phyloP scores from a whole-genome alignment of 2,113 vertebrate genomes.

The Eurystomus gularis region DNA sequence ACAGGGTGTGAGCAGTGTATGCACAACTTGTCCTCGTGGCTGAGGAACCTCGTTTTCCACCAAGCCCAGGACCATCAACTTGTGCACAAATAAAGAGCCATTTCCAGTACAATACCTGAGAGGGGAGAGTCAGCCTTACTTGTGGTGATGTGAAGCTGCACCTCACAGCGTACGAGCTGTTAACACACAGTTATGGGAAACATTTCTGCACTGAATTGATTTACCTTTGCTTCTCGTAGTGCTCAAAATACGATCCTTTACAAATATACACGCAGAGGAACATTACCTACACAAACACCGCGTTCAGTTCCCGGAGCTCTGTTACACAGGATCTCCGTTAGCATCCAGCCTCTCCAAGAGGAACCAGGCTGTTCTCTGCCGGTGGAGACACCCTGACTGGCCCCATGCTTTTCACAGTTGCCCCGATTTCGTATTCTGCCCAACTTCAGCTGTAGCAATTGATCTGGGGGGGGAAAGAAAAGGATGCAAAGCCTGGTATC shows the following conservation, averaged over 20 bases:
- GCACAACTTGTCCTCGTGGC: not conserved
- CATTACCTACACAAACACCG: not conserved
- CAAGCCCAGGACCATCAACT: not conserved
- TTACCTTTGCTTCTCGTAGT: not conserved
- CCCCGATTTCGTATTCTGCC: not conserved
- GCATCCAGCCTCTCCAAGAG: not conserved
- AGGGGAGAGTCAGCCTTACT: not conserved
- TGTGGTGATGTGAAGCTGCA: not conserved
- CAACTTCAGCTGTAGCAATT: not conserved
- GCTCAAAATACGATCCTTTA: not conserved
- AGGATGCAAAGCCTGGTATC: not conserved
- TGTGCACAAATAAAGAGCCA: rapidly evolving
- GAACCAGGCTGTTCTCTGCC: too few species aligned
- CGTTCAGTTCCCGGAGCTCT: not conserved
- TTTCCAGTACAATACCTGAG: not conserved
- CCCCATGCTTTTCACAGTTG: not conserved
- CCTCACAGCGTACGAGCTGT: not conserved
- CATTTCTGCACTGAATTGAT: not conserved
- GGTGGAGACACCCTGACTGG: not conserved
- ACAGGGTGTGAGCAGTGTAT: not conserved
- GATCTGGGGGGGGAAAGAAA: rapidly evolving
- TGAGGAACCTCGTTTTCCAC: not conserved
- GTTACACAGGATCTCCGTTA: not conserved
- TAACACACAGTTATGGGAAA: not conserved
- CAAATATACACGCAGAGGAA: not conserved